Conservation (phyloP, 2,113 vertebrate species). For the Eolophus roseicapilla region DNA sequence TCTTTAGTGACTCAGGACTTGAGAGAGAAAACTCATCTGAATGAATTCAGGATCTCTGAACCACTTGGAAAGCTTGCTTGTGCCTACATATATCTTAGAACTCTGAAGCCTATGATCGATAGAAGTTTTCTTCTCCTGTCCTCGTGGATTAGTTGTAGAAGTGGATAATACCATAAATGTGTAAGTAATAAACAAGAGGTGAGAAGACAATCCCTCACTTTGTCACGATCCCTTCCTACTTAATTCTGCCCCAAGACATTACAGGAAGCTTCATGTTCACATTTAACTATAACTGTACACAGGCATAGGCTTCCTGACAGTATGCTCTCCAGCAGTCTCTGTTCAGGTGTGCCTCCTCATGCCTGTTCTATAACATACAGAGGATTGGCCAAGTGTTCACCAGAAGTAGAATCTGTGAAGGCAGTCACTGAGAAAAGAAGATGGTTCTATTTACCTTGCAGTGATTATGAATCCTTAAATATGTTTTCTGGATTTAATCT, state of each 20-base stretch:
- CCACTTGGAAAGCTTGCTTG: background rate
- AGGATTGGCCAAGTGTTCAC: background rate
- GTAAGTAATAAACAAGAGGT: background rate
- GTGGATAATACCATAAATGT: background rate
- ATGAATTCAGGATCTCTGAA: background rate
- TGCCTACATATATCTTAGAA: background rate
- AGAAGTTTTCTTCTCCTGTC: background rate
- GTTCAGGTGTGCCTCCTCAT: background rate
- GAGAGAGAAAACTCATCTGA: background rate
- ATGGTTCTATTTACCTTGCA: background rate
- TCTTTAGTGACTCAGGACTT: background rate
- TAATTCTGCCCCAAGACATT: background rate
- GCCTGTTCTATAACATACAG: background rate
- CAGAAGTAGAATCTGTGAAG: background rate
- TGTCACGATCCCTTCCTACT: background rate
- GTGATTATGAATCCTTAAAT: background rate
- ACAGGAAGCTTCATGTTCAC: background rate
- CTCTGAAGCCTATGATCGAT: background rate
- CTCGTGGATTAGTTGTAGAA: background rate
- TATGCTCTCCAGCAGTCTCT: background rate
- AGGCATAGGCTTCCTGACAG: background rate
- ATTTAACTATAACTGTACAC: background rate
- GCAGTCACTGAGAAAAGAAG: background rate
- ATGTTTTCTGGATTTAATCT: background rate
- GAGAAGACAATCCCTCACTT: background rate